Percentiles rank a stretch among this genome's conserved stretches.
These are phyloP conservation scores for Python bivittatus DNA, from an alignment of 2,113 vertebrate species.

Conservation along the genomic window DNA sequence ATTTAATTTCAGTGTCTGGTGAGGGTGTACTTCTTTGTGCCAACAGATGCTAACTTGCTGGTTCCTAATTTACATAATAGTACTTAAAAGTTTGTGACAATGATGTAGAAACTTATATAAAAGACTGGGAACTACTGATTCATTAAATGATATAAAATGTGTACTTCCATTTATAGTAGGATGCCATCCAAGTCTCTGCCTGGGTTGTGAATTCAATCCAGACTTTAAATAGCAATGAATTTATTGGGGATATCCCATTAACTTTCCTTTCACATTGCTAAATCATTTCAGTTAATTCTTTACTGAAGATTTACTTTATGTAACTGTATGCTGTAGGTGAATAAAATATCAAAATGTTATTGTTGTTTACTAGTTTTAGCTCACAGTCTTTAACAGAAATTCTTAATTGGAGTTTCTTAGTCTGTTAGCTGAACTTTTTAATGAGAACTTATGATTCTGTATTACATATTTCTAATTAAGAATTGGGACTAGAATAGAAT, in stretches of 20 bases:
- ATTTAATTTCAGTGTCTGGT: neutral
- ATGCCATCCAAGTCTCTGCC: neutral
- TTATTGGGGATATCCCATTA: neutral
- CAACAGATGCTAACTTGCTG: neutral
- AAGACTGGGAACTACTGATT: neutral
- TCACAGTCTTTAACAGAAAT: neutral
- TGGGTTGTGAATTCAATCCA: neutral
- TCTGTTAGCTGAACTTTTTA: neutral
- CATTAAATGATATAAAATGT: neutral
- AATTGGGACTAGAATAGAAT: neutral
- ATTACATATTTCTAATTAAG: neutral
- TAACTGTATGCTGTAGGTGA: neutral
- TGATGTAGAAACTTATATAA: neutral
- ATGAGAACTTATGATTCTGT: constrained; percentile 10
- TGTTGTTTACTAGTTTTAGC: constrained; percentile 15
- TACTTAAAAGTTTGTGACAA: neutral
- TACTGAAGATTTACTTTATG: neutral
- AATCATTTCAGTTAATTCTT: neutral
- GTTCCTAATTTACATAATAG: neutral
- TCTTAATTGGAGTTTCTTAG: neutral
- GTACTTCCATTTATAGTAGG: neutral
- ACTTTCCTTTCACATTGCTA: neutral
- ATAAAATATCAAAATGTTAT: neutral
- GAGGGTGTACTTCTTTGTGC: neutral
- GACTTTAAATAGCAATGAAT: neutral